Evolutionary conservation across 1,140 invertebrate genomes (phyloP).

Genomic region (Doryteuthis pealeii): DNA sequence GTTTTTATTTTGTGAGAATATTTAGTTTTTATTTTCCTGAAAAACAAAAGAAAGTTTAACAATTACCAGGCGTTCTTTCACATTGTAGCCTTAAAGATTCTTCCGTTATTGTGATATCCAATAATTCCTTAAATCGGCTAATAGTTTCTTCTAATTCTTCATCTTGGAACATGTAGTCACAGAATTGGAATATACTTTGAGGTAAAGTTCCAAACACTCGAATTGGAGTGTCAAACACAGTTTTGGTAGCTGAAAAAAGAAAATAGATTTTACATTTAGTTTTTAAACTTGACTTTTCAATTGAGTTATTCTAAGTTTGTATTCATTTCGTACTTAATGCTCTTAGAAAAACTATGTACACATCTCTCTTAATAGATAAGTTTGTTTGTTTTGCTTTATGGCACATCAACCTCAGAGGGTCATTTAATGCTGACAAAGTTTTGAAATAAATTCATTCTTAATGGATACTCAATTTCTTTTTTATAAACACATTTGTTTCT

Average conservation of each 20-base stretch:
- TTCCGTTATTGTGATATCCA: conserved; percentile 68
- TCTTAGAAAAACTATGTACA: no score
- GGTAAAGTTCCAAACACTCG: conserved; percentile 73
- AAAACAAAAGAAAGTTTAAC: neutral
- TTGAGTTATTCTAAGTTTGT: no score
- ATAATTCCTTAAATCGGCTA: conserved; percentile 71
- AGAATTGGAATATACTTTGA: conserved; percentile 70
- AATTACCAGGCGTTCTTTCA: conserved; percentile 39
- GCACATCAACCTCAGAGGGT: no score
- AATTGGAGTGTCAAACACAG: conserved; percentile 77
- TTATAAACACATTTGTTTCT: no score
- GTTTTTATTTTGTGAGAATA: neutral
- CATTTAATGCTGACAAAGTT: no score
- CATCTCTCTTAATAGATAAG: no score
- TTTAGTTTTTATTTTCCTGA: neutral
- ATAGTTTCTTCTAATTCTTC: conserved; percentile 75
- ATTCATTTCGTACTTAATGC: no score
- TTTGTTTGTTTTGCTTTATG: no score
- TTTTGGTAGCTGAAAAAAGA: conserved; percentile 65
- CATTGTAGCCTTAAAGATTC: conserved; percentile 58
- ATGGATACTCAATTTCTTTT: no score
- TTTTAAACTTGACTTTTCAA: no score
- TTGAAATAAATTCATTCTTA: no score
- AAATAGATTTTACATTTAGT: neutral
- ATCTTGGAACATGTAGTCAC: conserved; percentile 82